These are phyloP conservation scores for Betta splendens DNA, from an alignment of 2,797 vertebrate species.

Conservation along the genomic window DNA sequence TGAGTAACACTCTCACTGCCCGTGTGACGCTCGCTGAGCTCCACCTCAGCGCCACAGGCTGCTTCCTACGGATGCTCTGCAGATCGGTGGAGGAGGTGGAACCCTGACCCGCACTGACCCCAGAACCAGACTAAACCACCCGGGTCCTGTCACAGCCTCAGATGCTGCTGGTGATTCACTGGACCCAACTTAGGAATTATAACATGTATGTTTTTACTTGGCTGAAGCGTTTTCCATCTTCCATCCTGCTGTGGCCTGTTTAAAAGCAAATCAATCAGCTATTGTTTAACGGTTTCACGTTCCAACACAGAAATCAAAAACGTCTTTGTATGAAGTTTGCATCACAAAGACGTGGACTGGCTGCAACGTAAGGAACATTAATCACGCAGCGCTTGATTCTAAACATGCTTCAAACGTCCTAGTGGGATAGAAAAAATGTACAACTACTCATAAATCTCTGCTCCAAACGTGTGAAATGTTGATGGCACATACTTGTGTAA, in stretches of 20 bases:
- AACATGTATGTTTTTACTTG: too few species aligned
- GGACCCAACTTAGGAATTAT: too few species aligned
- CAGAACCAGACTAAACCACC: too few species aligned
- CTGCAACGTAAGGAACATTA: slow-evolving; percentile 6
- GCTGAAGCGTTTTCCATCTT: too few species aligned
- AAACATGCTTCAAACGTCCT: slow-evolving; percentile 5
- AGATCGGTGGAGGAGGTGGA: too few species aligned
- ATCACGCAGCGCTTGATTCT: slow-evolving; percentile 5
- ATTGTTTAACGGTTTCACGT: not conserved
- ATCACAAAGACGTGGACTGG: not conserved
- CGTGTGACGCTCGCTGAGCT: too few species aligned
- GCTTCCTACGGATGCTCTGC: too few species aligned
- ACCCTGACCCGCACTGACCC: too few species aligned
- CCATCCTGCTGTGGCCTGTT: too few species aligned
- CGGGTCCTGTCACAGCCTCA: too few species aligned
- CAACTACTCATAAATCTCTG: slow-evolving; percentile 25
- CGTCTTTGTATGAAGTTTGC: slow-evolving; percentile 7
- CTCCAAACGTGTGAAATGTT: slow-evolving; percentile 18
- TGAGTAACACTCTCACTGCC: slow-evolving; percentile 31
- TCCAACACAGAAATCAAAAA: not conserved
- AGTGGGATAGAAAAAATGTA: slow-evolving; percentile 9
- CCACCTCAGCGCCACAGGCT: too few species aligned
- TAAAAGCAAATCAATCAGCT: not conserved
- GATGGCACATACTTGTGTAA: slow-evolving; percentile 32
- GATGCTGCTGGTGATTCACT: too few species aligned